Conservation (phyloP, 1,140 invertebrate genomes). For the Eriocheir sinensis region DNA sequence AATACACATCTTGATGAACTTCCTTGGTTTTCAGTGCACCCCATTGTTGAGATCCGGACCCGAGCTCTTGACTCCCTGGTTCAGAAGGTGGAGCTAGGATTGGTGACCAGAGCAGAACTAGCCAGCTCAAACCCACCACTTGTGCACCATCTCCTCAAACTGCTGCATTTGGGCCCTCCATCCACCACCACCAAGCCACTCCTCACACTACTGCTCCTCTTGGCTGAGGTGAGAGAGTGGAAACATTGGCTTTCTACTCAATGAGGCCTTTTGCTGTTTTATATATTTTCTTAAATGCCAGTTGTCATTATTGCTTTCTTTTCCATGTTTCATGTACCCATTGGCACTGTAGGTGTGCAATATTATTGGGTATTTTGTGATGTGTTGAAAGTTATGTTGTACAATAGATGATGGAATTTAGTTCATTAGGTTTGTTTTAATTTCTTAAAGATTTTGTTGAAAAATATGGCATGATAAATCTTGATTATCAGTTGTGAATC, state of each 20-base stretch:
- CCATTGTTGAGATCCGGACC: conserved; percentile 53
- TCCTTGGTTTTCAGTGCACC: conserved; percentile 47
- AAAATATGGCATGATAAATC: no score
- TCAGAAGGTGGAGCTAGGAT: conserved; percentile 38
- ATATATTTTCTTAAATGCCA: background rate
- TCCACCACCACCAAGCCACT: background rate
- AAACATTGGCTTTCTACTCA: background rate
- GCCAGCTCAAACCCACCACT: background rate
- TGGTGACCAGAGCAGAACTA: background rate
- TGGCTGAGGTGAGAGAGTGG: conserved; percentile 29
- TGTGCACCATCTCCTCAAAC: conserved; percentile 13
- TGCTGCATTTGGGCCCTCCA: conserved; percentile 47
- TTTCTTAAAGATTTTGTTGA: no score
- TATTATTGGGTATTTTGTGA: no score
- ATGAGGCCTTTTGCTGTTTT: background rate
- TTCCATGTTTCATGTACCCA: background rate
- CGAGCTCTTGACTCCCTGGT: conserved; percentile 28
- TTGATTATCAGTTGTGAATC: no score
- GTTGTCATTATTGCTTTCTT: background rate
- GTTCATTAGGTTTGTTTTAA: no score
- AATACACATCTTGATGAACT: background rate
- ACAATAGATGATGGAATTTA: no score
- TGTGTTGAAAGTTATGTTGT: no score
- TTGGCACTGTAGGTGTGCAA: background rate
- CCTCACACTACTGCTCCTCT: conserved; percentile 29